Evolutionary conservation across 2,113 vertebrate species (phyloP), one percentile per base, ranked within the genome.

Genomic region (Peromyscus leucopus): DNA sequence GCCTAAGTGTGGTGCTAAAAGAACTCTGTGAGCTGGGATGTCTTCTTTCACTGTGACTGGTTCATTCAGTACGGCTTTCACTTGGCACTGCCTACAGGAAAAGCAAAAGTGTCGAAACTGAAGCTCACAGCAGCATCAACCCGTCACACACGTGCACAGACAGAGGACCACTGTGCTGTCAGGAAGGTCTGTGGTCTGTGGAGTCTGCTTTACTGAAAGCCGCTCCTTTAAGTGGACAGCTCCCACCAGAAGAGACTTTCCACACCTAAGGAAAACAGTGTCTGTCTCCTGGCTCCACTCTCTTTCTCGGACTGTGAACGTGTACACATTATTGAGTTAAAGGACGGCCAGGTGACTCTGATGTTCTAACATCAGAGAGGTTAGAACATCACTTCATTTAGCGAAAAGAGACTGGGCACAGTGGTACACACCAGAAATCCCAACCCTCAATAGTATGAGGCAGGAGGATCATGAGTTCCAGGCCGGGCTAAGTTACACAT

Each of bases 161-260:
- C 61, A n/a, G 11, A 72, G 42, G 11, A n/a, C 57, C 51, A 48
- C 0, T 12, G 48, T 63, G 69, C 13, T 42, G 8, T 31, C 16
- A 9, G 1, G 39, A 69, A 87, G 69, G 9, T 7, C 71, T 84
- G 80, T 87, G 13, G 2, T 33, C 31, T 0, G 21, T 28, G 59
- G 88, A 46, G 55, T 87, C 46, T 83, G 79, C 13, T 93, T 24
- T 39, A 39, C 28, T 59, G 71, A 2, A 39, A 83, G 42, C 63
- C 26, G 39, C 76, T 88, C 17, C 33, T 86, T 33, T 0, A 65
- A 36, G 15, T 79, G 83, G 94, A 97, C 46, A 95, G 91, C 94
- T 93, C 94, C 91, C 15, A 7, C 24, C 1, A 46, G 2, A 36
- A 71, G 76, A 93, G 31, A 42, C 13, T 31, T 71, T 83, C 48